Evolutionary conservation across 2,113 vertebrate species (phyloP).

Genomic region (Poicephalus gulielmi): DNA sequence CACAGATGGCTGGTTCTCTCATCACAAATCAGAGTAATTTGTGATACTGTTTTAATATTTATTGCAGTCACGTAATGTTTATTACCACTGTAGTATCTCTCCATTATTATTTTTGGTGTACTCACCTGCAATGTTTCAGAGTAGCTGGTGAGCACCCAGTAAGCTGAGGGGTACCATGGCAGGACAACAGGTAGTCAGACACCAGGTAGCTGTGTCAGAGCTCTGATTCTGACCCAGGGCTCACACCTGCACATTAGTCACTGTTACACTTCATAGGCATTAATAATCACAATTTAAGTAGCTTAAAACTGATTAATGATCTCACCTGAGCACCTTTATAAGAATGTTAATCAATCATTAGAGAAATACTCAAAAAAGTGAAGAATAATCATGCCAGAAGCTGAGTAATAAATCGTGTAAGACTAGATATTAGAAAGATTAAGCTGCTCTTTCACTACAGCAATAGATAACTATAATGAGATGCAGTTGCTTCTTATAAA

Average conservation of each 20-base stretch:
- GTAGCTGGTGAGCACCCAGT: neutral
- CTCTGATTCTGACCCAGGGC: neutral
- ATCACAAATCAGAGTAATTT: neutral
- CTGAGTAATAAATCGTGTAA: conserved; percentile 16
- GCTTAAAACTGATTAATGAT: neutral
- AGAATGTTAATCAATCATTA: conserved; percentile 32
- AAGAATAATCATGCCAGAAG: conserved; percentile 42
- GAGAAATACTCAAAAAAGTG: neutral
- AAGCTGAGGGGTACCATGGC: neutral
- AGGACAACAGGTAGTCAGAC: neutral
- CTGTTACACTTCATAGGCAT: neutral
- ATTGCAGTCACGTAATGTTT: neutral
- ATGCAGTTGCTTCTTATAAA: conserved; percentile 51
- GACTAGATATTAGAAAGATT: conserved; percentile 50
- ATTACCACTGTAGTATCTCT: neutral
- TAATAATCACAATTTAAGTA: neutral
- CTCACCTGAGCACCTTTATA: neutral
- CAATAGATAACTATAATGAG: conserved; percentile 44
- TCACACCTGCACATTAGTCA: neutral
- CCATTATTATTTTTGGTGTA: neutral
- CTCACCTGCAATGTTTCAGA: neutral
- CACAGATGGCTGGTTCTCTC: neutral
- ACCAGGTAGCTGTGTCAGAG: neutral
- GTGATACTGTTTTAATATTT: neutral
- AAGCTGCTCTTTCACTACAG: conserved; percentile 15